Base-by-base conservation (phyloP, 2,888 invertebrate genomes). In the Tetrapedia diversipes region DNA sequence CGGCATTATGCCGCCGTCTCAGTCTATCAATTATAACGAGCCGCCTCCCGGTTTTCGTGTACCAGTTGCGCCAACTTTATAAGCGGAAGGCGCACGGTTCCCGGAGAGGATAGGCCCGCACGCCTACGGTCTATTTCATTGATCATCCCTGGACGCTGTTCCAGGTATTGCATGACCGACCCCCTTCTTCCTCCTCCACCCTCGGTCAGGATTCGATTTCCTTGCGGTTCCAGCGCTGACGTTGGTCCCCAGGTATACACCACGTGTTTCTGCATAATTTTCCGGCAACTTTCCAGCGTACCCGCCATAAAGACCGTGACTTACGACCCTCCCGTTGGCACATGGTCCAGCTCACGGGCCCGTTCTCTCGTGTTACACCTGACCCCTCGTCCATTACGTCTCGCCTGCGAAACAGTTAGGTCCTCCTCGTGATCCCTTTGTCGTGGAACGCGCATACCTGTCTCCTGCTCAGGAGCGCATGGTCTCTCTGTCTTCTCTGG, bases 1-100 rank as follows among this genome's bases (percentile, higher is more conserved):
- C 87, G 77, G 89, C 87, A 91, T 91, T 91, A 91, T 91, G 81
- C 87, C 87, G 87, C 83, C 88, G 87, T 89, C 90, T 89, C 90
- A 86, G 90, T 87, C 90, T 89, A 91, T 91, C 90, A 91, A 90
- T 91, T 91, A 91, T 86, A 64, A 70, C 78, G 61, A 74, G 64
- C 78, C 73, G 79, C 81, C 78, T 75, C 59, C 66, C 29, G 76
- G 53, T 45, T 49, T 70, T 61, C 56, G 66, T 56, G 51, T 63
- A 51, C 54, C 53, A 11, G 22, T 37, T 16, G 14, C 37, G 1
- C 10, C 14, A 27, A 22, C 16, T 24, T 22, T 47, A n/a, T n/a
- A 19, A 19, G 47, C 22, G 22, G 19, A 47, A n/a, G 14, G 22
- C 7, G 24, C 22, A 14, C 4, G 14, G 6, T 8, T 32, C 32